Base-by-base conservation (phyloP, 2,113 vertebrate species). In the Gymnocephalus cernua region DNA sequence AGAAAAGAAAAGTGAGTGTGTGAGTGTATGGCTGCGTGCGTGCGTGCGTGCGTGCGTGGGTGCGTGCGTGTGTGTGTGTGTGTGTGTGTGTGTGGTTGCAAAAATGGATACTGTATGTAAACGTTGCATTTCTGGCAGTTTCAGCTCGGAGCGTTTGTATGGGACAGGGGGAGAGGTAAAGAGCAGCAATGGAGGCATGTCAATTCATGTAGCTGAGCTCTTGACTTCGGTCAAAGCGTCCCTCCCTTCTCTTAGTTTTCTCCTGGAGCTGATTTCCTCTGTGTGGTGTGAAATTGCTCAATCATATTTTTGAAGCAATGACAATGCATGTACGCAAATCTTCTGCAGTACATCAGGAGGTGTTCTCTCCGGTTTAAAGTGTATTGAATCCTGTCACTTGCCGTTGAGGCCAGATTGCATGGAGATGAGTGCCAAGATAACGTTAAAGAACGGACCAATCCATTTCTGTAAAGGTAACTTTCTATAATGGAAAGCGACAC, bases 101-200 rank as follows among this genome's bases (percentile, higher is more conserved):
- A 15, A 1, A 38, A 11, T 13, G 21, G 11, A n/a, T n/a, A n/a
- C n/a, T n/a, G 4, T 54, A 27, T 4, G 12, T 61, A 10, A 63
- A 21, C 48, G 3, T 9, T 47, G 54, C 53, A 18, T 44, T 35
- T 63, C 21, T 61, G 73, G 69, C 74, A 77, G 78, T 44, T 71
- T 65, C 18, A 13, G 32, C 68, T 61, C 1, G 1, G 4, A 65
- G 71, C 23, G 11, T 54, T 58, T 67, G 62, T 41, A n/a, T 21
- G 47, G 45, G 45, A 67, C 53, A 41, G 21, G n/a, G 14, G 11
- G n/a, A 54, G 64, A 12, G 58, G n/a, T 18, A 2, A 27, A 14
- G 48, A 56, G 76, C 27, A 57, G 79, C 41, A 21, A 35, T 12
- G 2, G 4, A 67, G 54, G 13, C 67, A 86, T 88, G 91, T 91